Percentiles rank a stretch among this genome's conserved stretches.
phyloP scores from a whole-genome alignment of 2,888 invertebrate species.

The Drosophila pegasa region DNA sequence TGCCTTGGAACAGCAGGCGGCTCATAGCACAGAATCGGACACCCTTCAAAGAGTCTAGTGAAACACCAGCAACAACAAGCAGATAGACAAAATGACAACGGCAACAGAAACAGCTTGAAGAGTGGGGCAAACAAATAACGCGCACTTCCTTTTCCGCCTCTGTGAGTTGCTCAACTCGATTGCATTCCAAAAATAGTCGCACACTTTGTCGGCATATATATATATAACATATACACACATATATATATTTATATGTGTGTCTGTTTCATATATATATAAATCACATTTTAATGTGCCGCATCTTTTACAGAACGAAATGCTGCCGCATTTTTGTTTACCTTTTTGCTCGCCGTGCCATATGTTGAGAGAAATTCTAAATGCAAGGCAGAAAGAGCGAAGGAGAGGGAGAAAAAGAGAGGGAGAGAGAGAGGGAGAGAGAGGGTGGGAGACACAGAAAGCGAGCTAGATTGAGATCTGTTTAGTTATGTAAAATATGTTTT shows the following conservation, averaged over 20 bases:
- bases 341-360: constrained; percentile 38
- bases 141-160: constrained; percentile 68
- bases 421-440: not conserved
- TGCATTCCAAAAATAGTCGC: constrained; percentile 65
- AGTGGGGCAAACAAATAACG: constrained; percentile 57
- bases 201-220: constrained; percentile 21
- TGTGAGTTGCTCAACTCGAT: constrained; percentile 14
- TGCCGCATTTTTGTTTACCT: constrained; percentile 51
- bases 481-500: constrained; percentile 43
- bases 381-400: constrained; percentile 2
- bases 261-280: constrained; percentile 55
- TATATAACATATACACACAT: not conserved
- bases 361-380: constrained; percentile 13
- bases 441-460: too few species aligned
- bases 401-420: not conserved
- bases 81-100: constrained; percentile 9
- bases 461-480: constrained; percentile 6
- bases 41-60: constrained; percentile 30
- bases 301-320: constrained; percentile 39
- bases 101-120: constrained; percentile 1
- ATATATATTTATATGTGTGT: not conserved
- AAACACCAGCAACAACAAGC: constrained; percentile 9
- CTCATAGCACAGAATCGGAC: constrained; percentile 29
- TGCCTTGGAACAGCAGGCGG: constrained; percentile 37
- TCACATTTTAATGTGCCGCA: constrained; percentile 71